Base-by-base conservation (phyloP, 23 tunicate species). In the Corella eumyota region DNA sequence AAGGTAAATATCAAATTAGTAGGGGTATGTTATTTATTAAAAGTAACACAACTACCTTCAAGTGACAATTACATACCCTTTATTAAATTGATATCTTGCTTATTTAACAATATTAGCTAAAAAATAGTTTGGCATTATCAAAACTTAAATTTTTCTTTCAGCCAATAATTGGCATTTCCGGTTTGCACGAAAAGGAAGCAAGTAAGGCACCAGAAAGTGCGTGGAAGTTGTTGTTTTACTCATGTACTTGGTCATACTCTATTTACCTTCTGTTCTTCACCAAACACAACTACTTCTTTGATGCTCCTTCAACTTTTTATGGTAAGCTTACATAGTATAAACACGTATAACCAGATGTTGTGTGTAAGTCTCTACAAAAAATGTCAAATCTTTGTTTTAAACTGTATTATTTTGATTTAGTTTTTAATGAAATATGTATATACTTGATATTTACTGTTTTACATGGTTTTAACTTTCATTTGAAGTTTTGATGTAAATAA, bases 171-270 rank as follows among this genome's bases (percentile, higher is more conserved):
- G 7, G 33, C 4, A n/a, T n/a, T 5, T 50, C 72, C 28, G 58
- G 65, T 6, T 54, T 86, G 24, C 36, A 34, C n/a, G 56, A 44
- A 33, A 52, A 56, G 19, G 85, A 77, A 45, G 64, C 80, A 6
- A 34, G 22, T 33, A 86, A 86, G 64, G 86, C 95, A 20, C 95
- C 95, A 45, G 95, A 86, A 72, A 77, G 85, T 61, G 85, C 79
- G 32, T 86, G 95, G 95, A 86, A 86, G 45, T 36, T 77, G 20
- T 17, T 86, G 22, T 63, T 77, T 40, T 86, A 86, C 60, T 65
- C 72, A 6, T 67, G 83, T 29, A 74, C 85, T 4, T 86, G 95
- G 95, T 66, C 73, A 4, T 86, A 86, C 60, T 77, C 95, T 0
- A 60, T 63, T 32, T 70, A 86, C 45, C 33, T 86, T 21, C 32